These are phyloP conservation scores for Chrysolina oricalcia DNA, from an alignment of 2,888 invertebrate species.

Conservation along the genomic window DNA sequence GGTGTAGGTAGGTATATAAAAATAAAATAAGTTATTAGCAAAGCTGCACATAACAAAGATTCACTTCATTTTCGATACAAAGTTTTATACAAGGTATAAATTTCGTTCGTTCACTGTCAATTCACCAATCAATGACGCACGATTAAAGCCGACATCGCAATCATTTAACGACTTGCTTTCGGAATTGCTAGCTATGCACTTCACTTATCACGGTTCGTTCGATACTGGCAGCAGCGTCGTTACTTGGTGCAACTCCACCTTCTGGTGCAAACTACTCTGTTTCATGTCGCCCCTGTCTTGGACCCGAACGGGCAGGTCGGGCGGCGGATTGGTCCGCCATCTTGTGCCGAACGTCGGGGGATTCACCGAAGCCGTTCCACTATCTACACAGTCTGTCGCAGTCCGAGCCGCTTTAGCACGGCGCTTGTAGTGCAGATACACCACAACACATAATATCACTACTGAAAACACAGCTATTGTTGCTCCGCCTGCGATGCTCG, in stretches of 20 bases:
- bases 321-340: slow-evolving; percentile 63
- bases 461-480: slow-evolving; percentile 82
- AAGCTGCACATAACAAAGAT: slow-evolving; percentile 69
- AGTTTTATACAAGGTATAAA: slow-evolving; percentile 56
- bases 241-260: slow-evolving; percentile 64
- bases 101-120: slow-evolving; percentile 57
- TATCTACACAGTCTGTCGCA: slow-evolving; percentile 68
- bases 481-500: slow-evolving; percentile 90
- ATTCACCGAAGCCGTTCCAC: slow-evolving; percentile 55
- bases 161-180: slow-evolving; percentile 60
- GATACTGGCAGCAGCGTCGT: slow-evolving; percentile 62
- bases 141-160: slow-evolving; percentile 64
- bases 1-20: slow-evolving; percentile 58
- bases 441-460: slow-evolving; percentile 80
- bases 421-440: slow-evolving; percentile 79
- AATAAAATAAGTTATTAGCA: slow-evolving; percentile 66
- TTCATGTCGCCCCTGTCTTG: slow-evolving; percentile 59
- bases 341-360: slow-evolving; percentile 68
- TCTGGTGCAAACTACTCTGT: slow-evolving; percentile 48
- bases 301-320: slow-evolving; percentile 53
- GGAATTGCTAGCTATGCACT: slow-evolving; percentile 58
- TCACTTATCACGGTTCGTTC: slow-evolving; percentile 53
- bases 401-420: slow-evolving; percentile 70
- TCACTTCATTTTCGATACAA: slow-evolving; percentile 42
- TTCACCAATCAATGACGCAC: slow-evolving; percentile 59